Evolutionary conservation across 2,888 invertebrate genomes (phyloP).

Genomic region (Pheosia tremula): DNA sequence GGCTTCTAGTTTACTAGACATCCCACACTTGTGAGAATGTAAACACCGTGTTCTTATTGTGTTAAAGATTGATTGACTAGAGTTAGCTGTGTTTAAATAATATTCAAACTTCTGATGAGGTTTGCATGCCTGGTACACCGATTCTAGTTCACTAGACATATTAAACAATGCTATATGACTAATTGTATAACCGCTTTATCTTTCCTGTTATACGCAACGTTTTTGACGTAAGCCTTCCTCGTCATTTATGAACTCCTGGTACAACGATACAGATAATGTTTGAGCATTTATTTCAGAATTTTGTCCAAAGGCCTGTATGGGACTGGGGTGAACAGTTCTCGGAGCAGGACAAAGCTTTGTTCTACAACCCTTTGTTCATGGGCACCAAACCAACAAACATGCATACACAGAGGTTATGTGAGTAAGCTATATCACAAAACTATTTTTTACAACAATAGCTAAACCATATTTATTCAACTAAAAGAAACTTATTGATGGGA

Average conservation of each 20-base stretch:
- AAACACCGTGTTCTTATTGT: too few relatives aligned
- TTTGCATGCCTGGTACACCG: neutral
- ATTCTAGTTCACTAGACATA: neutral
- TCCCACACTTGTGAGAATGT: too few relatives aligned
- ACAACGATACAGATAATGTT: neutral
- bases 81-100: too few relatives aligned
- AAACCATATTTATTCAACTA: too few relatives aligned
- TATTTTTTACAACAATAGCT: too few relatives aligned
- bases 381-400: slow-evolving; percentile 37
- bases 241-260: neutral
- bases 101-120: neutral
- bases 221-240: neutral
- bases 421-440: slow-evolving; percentile 37
- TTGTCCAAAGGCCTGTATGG: slow-evolving; percentile 92
- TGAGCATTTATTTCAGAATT: slow-evolving; percentile 52
- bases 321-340: slow-evolving; percentile 95
- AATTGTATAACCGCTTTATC: neutral
- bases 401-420: slow-evolving; percentile 59
- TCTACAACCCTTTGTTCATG: slow-evolving; percentile 92
- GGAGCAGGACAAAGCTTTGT: slow-evolving; percentile 91
- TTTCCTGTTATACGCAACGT: neutral
- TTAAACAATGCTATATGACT: neutral
- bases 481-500: neutral
- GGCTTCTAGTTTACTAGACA: neutral
- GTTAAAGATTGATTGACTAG: too few relatives aligned